Percentiles rank a stretch among this genome's conserved stretches.
Evolutionary conservation across 2,797 vertebrate species (phyloP).

Genomic region (Petrocephalus schoutedeni): DNA sequence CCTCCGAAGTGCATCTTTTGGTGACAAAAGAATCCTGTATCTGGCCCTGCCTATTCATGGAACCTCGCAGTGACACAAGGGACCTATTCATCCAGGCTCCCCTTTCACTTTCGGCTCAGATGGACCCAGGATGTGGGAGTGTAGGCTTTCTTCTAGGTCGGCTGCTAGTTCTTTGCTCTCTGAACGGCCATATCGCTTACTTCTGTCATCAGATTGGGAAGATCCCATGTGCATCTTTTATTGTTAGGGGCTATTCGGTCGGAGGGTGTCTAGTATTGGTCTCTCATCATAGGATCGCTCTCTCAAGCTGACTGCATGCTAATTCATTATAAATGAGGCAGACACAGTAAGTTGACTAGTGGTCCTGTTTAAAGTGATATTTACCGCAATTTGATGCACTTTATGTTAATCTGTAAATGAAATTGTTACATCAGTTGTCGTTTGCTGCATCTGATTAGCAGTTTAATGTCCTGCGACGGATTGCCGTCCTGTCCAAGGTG

Average conservation of each 20-base stretch:
- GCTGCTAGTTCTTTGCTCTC: neutral
- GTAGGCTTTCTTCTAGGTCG: neutral
- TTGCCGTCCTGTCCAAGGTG: neutral
- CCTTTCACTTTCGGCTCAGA: neutral
- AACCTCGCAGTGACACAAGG: conserved; percentile 32
- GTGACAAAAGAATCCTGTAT: conserved; percentile 32
- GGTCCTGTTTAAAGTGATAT: neutral
- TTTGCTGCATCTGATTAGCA: neutral
- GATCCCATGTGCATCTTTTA: neutral
- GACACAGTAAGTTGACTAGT: neutral
- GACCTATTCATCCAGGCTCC: conserved; percentile 30
- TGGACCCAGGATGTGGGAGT: neutral
- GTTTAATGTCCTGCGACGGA: neutral
- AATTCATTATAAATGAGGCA: neutral
- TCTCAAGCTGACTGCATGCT: neutral
- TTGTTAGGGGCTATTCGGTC: neutral
- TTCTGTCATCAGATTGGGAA: neutral
- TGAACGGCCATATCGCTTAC: neutral
- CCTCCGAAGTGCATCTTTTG: conserved; percentile 24
- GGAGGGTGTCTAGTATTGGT: neutral
- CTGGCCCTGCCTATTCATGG: conserved; percentile 16
- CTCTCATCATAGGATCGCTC: neutral
- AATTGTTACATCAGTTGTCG: neutral
- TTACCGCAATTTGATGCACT: neutral
- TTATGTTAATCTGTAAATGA: neutral